A percentile compares a stretch with the other conserved stretches of the same genome.
Conservation (phyloP, 2,113 vertebrate genomes). For the Condylura cristata region DNA sequence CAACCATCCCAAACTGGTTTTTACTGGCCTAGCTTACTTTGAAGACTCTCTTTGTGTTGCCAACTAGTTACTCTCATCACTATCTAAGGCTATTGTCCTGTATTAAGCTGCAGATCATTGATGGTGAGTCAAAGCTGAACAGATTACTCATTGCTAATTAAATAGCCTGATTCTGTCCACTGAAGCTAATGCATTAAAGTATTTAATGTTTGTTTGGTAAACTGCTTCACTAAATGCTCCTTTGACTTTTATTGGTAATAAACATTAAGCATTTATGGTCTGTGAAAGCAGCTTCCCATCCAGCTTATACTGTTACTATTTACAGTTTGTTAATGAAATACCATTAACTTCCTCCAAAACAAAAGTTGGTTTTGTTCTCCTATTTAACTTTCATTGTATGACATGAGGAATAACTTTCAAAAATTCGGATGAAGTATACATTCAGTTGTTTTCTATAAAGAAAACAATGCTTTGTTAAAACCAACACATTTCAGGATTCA, state of each 20-base stretch:
- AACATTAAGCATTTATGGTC: constrained; percentile 91
- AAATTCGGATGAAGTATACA: constrained; percentile 66
- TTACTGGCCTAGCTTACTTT: constrained; percentile 20
- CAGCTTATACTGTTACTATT: constrained; percentile 88
- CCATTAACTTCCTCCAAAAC: constrained; percentile 85
- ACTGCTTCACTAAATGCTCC: constrained; percentile 89
- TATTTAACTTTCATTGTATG: constrained; percentile 83
- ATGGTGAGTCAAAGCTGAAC: constrained; percentile 83
- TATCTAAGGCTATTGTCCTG: constrained; percentile 60
- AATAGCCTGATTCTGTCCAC: constrained; percentile 87
- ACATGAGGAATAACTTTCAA: constrained; percentile 73
- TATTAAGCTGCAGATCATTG: constrained; percentile 82
- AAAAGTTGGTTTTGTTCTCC: constrained; percentile 85
- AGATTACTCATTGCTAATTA: constrained; percentile 88
- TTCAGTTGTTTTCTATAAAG: constrained; percentile 33
- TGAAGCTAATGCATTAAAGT: constrained; percentile 88
- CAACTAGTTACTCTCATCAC: neutral
- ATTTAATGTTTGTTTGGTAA: constrained; percentile 91
- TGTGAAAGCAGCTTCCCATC: constrained; percentile 86
- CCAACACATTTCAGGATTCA: neutral
- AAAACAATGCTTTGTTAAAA: neutral
- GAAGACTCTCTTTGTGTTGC: constrained; percentile 13
- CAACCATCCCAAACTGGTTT: neutral
- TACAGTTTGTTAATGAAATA: constrained; percentile 89
- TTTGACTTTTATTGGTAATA: constrained; percentile 92